Conservation (phyloP, 2,113 vertebrate species). For the Charadrius vociferus region DNA sequence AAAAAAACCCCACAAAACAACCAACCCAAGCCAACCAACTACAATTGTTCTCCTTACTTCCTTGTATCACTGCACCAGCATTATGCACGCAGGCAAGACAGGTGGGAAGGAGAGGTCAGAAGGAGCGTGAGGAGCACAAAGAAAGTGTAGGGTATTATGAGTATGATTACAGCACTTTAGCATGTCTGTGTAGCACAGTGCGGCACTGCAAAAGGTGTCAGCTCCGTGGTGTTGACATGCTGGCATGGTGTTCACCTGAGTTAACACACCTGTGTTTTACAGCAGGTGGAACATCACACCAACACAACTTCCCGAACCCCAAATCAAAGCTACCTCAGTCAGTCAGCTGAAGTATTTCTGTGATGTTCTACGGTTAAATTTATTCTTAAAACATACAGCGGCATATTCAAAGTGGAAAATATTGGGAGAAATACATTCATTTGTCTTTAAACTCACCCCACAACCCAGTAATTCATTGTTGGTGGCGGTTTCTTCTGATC, state of each 20-base stretch:
- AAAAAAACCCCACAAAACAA: not conserved
- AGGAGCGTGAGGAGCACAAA: not conserved
- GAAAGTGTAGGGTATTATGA: not conserved
- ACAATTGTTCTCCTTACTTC: not conserved
- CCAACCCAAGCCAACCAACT: not conserved
- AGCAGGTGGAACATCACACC: not conserved
- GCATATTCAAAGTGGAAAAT: not conserved
- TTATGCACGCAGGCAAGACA: not conserved
- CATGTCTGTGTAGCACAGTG: too few species aligned
- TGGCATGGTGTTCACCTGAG: not conserved
- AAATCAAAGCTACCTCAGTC: not conserved
- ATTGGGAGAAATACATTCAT: not conserved
- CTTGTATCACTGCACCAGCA: not conserved
- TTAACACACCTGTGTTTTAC: not conserved
- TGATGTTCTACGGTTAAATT: not conserved
- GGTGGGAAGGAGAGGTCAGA: not conserved
- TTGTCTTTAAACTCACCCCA: slow-evolving; percentile 83
- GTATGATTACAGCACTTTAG: not conserved
- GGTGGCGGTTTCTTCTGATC: slow-evolving; percentile 91
- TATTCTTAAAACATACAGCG: not conserved
- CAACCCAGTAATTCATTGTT: slow-evolving; percentile 95
- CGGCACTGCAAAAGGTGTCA: not conserved
- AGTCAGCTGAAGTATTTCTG: not conserved
- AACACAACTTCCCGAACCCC: not conserved
- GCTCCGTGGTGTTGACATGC: not conserved